Base-by-base conservation (phyloP, 1,140 invertebrate genomes). In the Atopsyche davidsoni region DNA sequence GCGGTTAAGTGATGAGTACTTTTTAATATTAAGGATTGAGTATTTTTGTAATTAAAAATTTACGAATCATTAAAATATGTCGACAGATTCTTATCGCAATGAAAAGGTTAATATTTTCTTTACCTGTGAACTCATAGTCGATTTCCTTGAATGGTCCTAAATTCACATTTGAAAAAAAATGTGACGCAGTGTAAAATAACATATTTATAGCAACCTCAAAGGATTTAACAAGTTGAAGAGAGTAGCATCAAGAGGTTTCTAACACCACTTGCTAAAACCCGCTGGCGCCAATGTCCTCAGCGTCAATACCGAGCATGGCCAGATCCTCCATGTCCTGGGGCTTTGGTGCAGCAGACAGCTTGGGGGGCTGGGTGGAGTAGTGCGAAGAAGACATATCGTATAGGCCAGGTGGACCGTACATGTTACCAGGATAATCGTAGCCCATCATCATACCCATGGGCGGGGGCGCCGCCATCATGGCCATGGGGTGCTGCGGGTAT, bases 261-360 rank as follows among this genome's bases (percentile, higher is more conserved):
- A 38, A 38, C 9, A 38, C 35, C n/a, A 44, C 19, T 4, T 14
- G 28, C 50, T 44, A 58, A 48, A 58, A 65, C 23, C 63, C 60
- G 19, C 61, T 55, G 9, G 80, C 80, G 7, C 80, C 80, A 59
- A 83, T 77, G 63, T 85, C 82, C 39, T 78, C 77, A 1, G 78
- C 80, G 60, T 83, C 81, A 23, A 83, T 82, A 2, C 82, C 82
- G 22, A 85, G 66, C 76, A 85, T 75, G 2, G 81, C 82, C 43
- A 85, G 62, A 53, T 85, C 81, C 32, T 83, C 81, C 47, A 80
- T 60, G 36, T 80, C 76, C 40, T 75, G 75, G 35, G n/a, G 32
- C 4, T 4, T 14, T 10, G 35, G 48, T 10, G n/a, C 11, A 21
- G 11, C 2, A 36, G 35, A 16, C 19, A 25, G 19, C 17, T n/a